Base-by-base conservation (phyloP, 2,888 invertebrate genomes). In the Mystacides longicornis region DNA sequence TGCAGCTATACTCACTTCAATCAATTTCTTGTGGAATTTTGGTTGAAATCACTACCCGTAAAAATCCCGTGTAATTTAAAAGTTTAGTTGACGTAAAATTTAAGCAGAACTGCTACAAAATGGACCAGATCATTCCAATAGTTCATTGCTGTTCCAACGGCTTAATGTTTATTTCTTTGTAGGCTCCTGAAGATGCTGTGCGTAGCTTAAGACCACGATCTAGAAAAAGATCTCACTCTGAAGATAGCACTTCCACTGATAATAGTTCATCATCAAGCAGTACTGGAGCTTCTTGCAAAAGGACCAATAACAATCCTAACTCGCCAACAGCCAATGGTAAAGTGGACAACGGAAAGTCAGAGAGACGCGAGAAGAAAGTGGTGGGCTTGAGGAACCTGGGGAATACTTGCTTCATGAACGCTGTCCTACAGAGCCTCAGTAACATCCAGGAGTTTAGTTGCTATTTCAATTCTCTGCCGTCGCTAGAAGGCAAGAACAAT, bases 391-490 rank as follows among this genome's bases (percentile, higher is more conserved):
- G 87, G 66, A 90, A 89, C 75, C 76, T 89, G 68, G 89, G 89
- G 63, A 90, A 89, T 68, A 90, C 89, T 51, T 90, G 89, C 70
- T 90, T 89, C 68, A 89, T 90, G 89, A 89, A 89, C 72, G 87
- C 88, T 19, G 89, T 89, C 57, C 73, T 90, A 57, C 90, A 90
- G 69, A 88, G 88, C 63, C 77, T 90, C 72, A 89, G 89, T 68
- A 89, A 89, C 70, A 89, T 89, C 67, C 86, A 87, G 69, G 86
- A 87, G 67, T 90, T 90, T 68, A 88, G 87, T 71, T 84, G 83
- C 65, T 90, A 89, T 69, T 86, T 90, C 64, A 88, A 85, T 68
- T 82, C 86, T 68, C 72, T 89, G 67, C 89, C 89, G 11, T 82
- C 86, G 2, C 70, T 89, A 61, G 87, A 89, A 66, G 69, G 74